Evolutionary conservation across 1,140 invertebrate genomes (phyloP).

Genomic region (Phymorhynchus buccinoides): DNA sequence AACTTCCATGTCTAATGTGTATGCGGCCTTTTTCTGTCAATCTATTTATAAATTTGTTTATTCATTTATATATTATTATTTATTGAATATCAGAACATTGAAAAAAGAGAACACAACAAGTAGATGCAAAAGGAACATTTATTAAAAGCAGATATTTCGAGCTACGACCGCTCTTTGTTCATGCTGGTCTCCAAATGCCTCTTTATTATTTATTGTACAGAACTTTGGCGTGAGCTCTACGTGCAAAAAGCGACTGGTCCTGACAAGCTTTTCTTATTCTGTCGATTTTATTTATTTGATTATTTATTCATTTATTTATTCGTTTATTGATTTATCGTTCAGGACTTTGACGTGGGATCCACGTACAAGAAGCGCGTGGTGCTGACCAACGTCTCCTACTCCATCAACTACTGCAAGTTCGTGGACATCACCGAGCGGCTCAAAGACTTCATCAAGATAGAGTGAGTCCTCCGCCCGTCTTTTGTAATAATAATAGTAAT

Average conservation of each 20-base stretch:
- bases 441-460: slow-evolving; percentile 73
- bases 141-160: no score
- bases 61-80: no score
- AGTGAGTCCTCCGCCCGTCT: slow-evolving; percentile 58
- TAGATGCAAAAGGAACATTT: no score
- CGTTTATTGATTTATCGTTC: no score
- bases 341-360: slow-evolving; percentile 74
- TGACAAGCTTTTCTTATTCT: neutral
- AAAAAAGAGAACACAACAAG: no score
- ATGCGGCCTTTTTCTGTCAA: no score
- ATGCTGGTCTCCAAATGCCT: no score
- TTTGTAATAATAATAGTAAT: no score
- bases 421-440: slow-evolving; percentile 70
- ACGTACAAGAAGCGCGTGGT: slow-evolving; percentile 72
- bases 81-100: no score
- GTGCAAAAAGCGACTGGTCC: neutral
- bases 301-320: neutral
- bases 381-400: slow-evolving; percentile 73
- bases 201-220: neutral
- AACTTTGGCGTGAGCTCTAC: neutral
- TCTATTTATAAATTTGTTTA: no score
- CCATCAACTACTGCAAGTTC: slow-evolving; percentile 71
- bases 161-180: no score
- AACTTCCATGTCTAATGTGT: no score
- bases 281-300: neutral